Evolutionary conservation across 2,113 vertebrate species (phyloP), one percentile per base, ranked within the genome.

Genomic region (Callochromis pleurospilus): DNA sequence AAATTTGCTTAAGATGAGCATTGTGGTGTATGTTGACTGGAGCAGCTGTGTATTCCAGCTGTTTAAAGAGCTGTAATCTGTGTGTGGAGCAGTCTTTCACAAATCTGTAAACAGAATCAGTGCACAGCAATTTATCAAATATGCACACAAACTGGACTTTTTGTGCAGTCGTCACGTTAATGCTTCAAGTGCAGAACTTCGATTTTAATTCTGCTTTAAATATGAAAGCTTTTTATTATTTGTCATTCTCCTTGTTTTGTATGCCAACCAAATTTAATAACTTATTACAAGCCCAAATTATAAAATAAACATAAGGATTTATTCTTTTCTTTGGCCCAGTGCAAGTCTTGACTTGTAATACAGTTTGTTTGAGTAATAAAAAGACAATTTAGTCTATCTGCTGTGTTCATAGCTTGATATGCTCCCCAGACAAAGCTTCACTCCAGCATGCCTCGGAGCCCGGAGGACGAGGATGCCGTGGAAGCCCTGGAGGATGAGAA

Each of bases 401-500:
- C 49, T 3, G 9, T 65, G 36, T 47, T 56, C 47, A 56, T 29
- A 6, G 13, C 15, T 29, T 51, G 11, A 24, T 29, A 13, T 81
- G n/a, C 80, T 65, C 6, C 53, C 12, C 84, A 96, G 95, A 90
- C 94, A 1, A 91, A 85, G 24, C 91, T 95, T 79, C 95, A 95
- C 19, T 95, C 94, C 80, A 94, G 89, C 7, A 10, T 79, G 6
- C 77, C 92, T 1, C 88, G 85, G 9, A 93, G 73, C 80, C 81
- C 90, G 0, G 93, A 90, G 3, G 26, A 62, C 0, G 94, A 95
- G 62, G 93, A 95, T 60, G 95, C 94, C 24, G 90, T 98, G 92
- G 96, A 97, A 19, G 96, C 94, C 83, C 94, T 98, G 94, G 95
- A 97, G 73, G 88, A 97, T 4, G 97, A 96, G 45, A 98, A 97